phyloP scores from a whole-genome alignment of 1,140 invertebrate species.

The Diabrotica undecimpunctata region DNA sequence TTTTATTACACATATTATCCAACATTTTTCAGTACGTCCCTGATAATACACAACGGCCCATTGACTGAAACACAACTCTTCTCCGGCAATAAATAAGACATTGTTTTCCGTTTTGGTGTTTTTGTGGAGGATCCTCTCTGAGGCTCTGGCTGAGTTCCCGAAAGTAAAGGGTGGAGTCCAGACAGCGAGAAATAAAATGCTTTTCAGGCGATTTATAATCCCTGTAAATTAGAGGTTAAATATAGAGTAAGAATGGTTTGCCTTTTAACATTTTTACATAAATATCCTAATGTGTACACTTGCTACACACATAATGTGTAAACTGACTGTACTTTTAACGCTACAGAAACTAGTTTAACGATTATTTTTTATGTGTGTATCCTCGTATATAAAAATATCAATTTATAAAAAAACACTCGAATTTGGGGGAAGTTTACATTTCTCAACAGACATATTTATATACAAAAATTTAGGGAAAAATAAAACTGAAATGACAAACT shows the following conservation, averaged over 20 bases:
- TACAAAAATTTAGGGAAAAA: no score
- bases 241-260: not conserved
- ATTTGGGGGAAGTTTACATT: no score
- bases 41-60: not conserved
- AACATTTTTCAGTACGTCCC: no score
- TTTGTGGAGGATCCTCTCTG: not conserved
- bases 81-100: constrained; percentile 11
- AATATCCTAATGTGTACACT: not conserved
- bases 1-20: no score
- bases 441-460: no score
- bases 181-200: constrained; percentile 6
- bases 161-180: constrained; percentile 5
- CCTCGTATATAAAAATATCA: no score
- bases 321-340: no score
- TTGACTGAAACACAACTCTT: constrained; percentile 7
- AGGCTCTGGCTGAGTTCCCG: constrained; percentile 2
- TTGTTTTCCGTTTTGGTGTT: constrained; percentile 13
- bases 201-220: constrained; percentile 5
- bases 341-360: no score
- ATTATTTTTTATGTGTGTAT: no score
- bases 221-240: not conserved
- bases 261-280: constrained; percentile 1
- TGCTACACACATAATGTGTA: no score
- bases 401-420: no score
- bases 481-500: no score